Conservation (phyloP, 1,140 invertebrate genomes). For the Drepana arcuata region DNA sequence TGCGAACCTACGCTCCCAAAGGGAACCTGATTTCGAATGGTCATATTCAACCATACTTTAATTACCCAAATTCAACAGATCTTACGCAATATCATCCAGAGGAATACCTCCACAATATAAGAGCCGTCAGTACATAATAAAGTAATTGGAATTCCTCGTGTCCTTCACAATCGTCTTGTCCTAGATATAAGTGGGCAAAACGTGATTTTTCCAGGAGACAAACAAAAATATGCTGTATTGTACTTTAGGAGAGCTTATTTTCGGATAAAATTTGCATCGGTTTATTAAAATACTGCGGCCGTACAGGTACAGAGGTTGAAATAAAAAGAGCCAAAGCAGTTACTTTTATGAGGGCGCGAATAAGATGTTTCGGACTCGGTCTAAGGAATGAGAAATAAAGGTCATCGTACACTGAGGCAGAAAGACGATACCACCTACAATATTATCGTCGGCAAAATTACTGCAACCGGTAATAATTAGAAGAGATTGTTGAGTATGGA, state of each 20-base stretch:
- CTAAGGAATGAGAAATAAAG: slow-evolving; percentile 56
- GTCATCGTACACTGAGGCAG: slow-evolving; percentile 21
- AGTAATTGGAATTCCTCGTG: slow-evolving; percentile 67
- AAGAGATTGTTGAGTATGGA: too few relatives aligned
- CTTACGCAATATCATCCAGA: too few relatives aligned
- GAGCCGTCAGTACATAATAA: slow-evolving; percentile 63
- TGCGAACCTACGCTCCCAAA: too few relatives aligned
- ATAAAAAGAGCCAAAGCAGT: slow-evolving; percentile 71
- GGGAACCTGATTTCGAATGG: too few relatives aligned
- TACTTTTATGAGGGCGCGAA: slow-evolving; percentile 72
- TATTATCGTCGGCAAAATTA: too few relatives aligned
- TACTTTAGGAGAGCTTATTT: slow-evolving; percentile 17
- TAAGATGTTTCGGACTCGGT: slow-evolving; percentile 70
- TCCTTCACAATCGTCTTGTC: slow-evolving; percentile 60
- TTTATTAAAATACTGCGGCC: slow-evolving; percentile 71
- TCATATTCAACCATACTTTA: too few relatives aligned
- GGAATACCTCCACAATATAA: too few relatives aligned
- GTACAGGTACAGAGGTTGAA: slow-evolving; percentile 68
- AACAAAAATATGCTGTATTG: slow-evolving; percentile 22
- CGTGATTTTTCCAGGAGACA: slow-evolving; percentile 30
- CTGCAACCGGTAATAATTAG: too few relatives aligned
- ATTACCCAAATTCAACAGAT: too few relatives aligned
- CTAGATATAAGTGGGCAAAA: slow-evolving; percentile 64
- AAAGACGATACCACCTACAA: too few relatives aligned
- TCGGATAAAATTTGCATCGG: slow-evolving; percentile 21